These are phyloP conservation scores for Dasysyrphus albostriatus DNA, from an alignment of 2,888 invertebrate species.

Conservation along the genomic window DNA sequence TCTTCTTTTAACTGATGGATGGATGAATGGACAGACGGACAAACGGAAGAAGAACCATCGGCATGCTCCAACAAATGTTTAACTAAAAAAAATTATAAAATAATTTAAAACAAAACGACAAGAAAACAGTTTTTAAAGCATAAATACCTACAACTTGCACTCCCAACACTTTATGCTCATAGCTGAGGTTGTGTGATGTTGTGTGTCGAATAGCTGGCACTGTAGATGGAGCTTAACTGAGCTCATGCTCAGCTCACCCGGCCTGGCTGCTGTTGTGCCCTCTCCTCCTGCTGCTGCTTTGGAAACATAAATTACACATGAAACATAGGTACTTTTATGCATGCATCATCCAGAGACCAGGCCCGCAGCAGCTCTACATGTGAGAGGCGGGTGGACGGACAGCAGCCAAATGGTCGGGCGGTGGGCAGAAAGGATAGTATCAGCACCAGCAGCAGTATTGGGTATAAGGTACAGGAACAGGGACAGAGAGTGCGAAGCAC, in stretches of 20 bases:
- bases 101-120: constrained; percentile 51
- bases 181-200: not conserved
- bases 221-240: constrained; percentile 37
- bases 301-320: constrained; percentile 72
- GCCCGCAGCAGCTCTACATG: constrained; percentile 60
- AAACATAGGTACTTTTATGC: constrained; percentile 75
- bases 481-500: constrained; percentile 52
- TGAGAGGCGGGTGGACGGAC: constrained; percentile 27
- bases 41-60: constrained; percentile 16
- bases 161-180: constrained; percentile 53
- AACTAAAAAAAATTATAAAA: no score
- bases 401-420: constrained; percentile 12
- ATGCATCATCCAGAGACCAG: constrained; percentile 74
- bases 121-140: constrained; percentile 74
- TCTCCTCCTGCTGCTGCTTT: constrained; percentile 2
- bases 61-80: constrained; percentile 24
- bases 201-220: constrained; percentile 5
- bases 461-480: constrained; percentile 24
- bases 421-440: constrained; percentile 57
- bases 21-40: constrained; percentile 33
- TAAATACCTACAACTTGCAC: constrained; percentile 70
- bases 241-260: constrained; percentile 53
- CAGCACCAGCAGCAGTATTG: constrained; percentile 8
- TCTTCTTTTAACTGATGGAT: constrained; percentile 27
- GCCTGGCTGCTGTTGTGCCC: constrained; percentile 18